Evolutionary conservation across 2,113 vertebrate species (phyloP), one percentile per base, ranked within the genome.

Genomic region (Phalacrocorax carbo): DNA sequence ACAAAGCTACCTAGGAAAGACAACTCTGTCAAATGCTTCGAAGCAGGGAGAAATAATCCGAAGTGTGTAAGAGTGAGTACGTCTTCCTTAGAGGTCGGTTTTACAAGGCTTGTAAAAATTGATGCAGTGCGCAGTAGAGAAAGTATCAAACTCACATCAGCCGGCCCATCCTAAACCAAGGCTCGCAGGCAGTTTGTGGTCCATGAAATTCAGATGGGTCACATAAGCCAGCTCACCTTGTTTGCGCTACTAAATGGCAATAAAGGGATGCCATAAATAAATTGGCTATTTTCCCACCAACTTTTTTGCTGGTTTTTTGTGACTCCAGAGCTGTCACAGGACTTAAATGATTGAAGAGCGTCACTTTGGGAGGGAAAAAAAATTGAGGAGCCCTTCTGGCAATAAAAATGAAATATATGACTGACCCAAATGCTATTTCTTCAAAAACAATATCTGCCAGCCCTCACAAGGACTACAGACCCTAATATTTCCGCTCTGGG

Each of bases 401-500:
- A 90, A 62, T 36, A 62, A 86, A 96, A 92, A 82, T 38, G 6
- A 54, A 77, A 86, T 93, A 89, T 89, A 54, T 58, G 64, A 94
- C 32, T 86, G 95, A 81, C 85, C 80, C 30, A 73, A 88, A 87
- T 15, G 55, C 16, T 86, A 11, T 52, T 84, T 88, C 93, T 86
- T 95, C 80, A 68, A 88, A 96, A 96, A 94, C 95, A 95, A 13
- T 96, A 98, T 98, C 96, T 97, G 98, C 95, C 98, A 98, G 94
- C 94, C 97, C 96, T 98, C 94, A 86, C 94, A 95, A 98, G 90
- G 96, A 97, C 95, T 96, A 96, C 90, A 97, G 97, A 97, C 95
- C 98, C 97, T 93, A 97, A 97, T 97, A 97, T 98, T 98, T 98
- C 97, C 80, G 85, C 96, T 97, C 95, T 92, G 87, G 89, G 96